Base-by-base conservation (phyloP, 2,113 vertebrate species). In the Lophotis ruficrista region DNA sequence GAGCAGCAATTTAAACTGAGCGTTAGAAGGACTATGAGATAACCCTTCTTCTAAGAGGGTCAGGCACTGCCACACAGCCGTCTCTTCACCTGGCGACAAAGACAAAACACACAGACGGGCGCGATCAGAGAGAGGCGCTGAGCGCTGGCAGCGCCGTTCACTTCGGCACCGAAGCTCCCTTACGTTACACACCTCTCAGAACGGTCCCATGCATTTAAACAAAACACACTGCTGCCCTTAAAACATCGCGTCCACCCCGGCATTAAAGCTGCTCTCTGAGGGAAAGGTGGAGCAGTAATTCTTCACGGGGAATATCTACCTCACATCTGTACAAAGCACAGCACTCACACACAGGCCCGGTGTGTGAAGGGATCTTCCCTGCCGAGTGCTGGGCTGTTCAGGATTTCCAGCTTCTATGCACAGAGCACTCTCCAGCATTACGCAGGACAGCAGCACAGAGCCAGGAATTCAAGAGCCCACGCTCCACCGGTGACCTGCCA, bases 1-100 rank as follows among this genome's bases (percentile, higher is more conserved):
- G 81, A 99, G 98, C 97, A 99, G 99, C 98, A 99, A 97, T 97
- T 99, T 99, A 98, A 99, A 99, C 97, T 99, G 99, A 87, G 99
- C 99, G 37, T 99, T 99, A 64, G 99, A 99, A 83, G 99, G 97
- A 66, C 99, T 99, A 91, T 98, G 98, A 31, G 98, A 96, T 66
- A 99, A 97, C 30, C 99, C 99, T 93, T 99, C 99, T 96, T 99
- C 99, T 68, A 99, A 94, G 53, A 99, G 91, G 5, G 98, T 98
- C 43, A 99, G 76, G 96, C 98, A 96, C 97, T 98, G 98, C 99
- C 99, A 99, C 78, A 98, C 98, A 69, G 98, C 98, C 8, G 94
- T 93, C 91, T 99, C 98, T 17, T 99, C 99, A 38, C 98, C 99
- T 99, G 93, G 81, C 92, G 86, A 83, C 83, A 94, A 96, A 89